These are phyloP conservation scores for Nymphalis polychloros DNA, from an alignment of 2,888 invertebrate species.

Conservation along the genomic window DNA sequence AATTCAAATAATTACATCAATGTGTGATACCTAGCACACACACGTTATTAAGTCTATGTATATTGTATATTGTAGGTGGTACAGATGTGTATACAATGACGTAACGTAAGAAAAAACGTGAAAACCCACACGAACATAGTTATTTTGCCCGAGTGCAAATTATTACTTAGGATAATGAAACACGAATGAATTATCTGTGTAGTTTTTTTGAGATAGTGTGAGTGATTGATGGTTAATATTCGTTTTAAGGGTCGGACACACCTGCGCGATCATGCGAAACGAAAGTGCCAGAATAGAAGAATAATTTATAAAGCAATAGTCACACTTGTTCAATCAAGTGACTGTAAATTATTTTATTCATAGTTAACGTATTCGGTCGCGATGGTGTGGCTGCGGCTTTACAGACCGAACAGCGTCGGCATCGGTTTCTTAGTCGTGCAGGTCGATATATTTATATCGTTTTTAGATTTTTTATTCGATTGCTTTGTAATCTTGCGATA, in stretches of 20 bases:
- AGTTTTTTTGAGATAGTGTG: neutral
- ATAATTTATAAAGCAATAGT: neutral
- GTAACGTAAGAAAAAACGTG: constrained; percentile 18
- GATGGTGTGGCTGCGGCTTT: no score
- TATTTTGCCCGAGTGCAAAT: constrained; percentile 7
- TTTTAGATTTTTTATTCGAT: no score
- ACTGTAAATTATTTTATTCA: neutral
- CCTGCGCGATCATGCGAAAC: neutral
- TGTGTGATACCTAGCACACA: neutral
- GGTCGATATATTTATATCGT: no score
- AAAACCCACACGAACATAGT: constrained; percentile 15
- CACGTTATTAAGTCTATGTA: neutral
- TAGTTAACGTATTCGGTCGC: no score
- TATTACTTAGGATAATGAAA: constrained; percentile 23
- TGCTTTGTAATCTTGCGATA: no score
- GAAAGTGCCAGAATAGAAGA: neutral
- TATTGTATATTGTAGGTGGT: constrained; percentile 2
- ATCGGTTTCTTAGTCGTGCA: no score
- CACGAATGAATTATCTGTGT: constrained; percentile 2
- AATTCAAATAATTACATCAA: no score
- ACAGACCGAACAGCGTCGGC: no score
- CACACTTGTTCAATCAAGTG: neutral
- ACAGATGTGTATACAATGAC: constrained; percentile 29
- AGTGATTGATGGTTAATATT: constrained; percentile 3
- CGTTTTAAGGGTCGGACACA: neutral